phyloP scores from a whole-genome alignment of 2,888 invertebrate genomes.

The Amaurobius ferox region DNA sequence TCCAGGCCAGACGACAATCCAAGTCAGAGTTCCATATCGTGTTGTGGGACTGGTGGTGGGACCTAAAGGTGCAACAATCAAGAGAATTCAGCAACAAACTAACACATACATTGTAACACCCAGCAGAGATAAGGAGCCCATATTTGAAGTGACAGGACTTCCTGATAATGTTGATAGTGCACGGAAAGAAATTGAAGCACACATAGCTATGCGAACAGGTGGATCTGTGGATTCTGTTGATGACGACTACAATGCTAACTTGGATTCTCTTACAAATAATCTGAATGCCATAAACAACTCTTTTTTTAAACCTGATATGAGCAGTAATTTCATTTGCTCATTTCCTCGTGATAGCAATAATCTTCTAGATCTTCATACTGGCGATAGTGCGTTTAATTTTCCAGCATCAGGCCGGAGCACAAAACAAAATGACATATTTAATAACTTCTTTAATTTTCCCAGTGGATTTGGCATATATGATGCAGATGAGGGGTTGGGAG shows the following conservation, averaged over 20 bases:
- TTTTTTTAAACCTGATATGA: constrained; percentile 37
- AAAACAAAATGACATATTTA: constrained; percentile 48
- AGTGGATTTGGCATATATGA: constrained; percentile 75
- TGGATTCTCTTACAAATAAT: constrained; percentile 55
- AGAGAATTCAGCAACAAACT: constrained; percentile 98
- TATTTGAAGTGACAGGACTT: constrained; percentile 95
- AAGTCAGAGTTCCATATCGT: constrained; percentile 96
- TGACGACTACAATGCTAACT: constrained; percentile 50
- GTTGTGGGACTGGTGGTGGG: constrained; percentile 99
- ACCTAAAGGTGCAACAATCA: constrained; percentile 99
- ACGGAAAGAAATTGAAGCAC: constrained; percentile 96
- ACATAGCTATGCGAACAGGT: constrained; percentile 96
- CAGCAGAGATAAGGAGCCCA: constrained; percentile 98
- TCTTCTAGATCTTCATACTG: constrained; percentile 31
- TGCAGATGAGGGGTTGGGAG: constrained; percentile 77
- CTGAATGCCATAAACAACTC: constrained; percentile 55
- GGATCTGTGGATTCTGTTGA: constrained; percentile 79
- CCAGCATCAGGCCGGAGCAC: constrained; percentile 21
- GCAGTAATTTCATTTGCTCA: constrained; percentile 37
- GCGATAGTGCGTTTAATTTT: constrained; percentile 38
- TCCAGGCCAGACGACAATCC: constrained; percentile 95
- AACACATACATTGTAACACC: constrained; percentile 99
- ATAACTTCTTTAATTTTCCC: not conserved
- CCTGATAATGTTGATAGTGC: constrained; percentile 98
- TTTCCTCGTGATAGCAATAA: constrained; percentile 67